Percentiles rank a stretch among this genome's conserved stretches.
Evolutionary conservation across 2,797 vertebrate genomes (phyloP).

Genomic region (Typhlichthys eigenmanni): DNA sequence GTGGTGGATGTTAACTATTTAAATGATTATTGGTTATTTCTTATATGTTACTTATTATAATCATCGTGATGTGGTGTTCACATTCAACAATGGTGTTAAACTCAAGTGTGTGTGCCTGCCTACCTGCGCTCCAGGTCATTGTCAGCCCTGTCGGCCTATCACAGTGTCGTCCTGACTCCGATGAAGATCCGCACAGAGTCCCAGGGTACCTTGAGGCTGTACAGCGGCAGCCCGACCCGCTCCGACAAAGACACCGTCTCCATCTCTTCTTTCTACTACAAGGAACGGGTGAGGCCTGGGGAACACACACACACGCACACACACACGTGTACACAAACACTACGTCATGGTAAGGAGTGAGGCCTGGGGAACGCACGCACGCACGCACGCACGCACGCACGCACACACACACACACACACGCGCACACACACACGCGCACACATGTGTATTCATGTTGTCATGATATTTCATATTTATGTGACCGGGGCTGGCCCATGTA

Average conservation of each 20-base stretch:
- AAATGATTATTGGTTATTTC: too few species aligned
- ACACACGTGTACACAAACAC: background rate
- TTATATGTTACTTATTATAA: too few species aligned
- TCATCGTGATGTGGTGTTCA: too few species aligned
- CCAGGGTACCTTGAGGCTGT: constrained; percentile 87
- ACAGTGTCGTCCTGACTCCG: constrained; percentile 90
- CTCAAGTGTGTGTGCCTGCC: background rate
- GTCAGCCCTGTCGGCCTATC: constrained; percentile 93
- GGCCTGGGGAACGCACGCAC: too few species aligned
- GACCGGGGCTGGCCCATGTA: too few species aligned
- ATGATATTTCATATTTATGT: too few species aligned
- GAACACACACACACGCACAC: background rate
- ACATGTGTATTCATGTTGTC: background rate
- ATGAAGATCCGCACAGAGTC: constrained; percentile 98
- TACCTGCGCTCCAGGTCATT: constrained; percentile 81
- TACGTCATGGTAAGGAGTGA: background rate
- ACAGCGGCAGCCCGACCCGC: constrained; percentile 93
- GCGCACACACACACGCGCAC: background rate
- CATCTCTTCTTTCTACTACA: constrained; percentile 98
- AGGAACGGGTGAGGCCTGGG: constrained; percentile 87
- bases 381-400: too few species aligned
- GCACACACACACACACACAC: too few species aligned
- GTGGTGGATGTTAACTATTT: too few species aligned
- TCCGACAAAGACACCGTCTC: constrained; percentile 96
- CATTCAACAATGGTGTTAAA: background rate